phyloP scores from a whole-genome alignment of 1,140 invertebrate species.

The Leptinotarsa lineolata region DNA sequence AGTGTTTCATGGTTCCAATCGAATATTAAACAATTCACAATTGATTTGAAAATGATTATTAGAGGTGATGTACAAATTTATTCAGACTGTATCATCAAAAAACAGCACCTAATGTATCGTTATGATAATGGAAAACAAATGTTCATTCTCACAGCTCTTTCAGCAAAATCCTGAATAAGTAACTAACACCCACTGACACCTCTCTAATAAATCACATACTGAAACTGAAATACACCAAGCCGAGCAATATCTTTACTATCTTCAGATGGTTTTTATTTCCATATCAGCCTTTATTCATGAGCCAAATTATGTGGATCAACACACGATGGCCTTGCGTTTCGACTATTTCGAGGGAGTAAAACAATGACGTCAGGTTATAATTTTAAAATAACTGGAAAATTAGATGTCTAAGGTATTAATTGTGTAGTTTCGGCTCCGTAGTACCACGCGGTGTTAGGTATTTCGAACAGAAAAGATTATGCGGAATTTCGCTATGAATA shows the following conservation, averaged over 20 bases:
- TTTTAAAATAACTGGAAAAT: conserved; percentile 24
- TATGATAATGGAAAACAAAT: background rate
- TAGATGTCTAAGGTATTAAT: conserved; percentile 27
- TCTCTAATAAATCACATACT: background rate
- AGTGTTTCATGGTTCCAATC: no score
- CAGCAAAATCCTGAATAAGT: conserved; percentile 3
- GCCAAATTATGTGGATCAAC: conserved; percentile 12
- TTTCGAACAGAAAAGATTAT: conserved; percentile 9
- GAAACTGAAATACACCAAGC: background rate
- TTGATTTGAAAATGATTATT: no score
- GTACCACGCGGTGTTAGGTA: conserved; percentile 30
- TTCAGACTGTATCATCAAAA: background rate
- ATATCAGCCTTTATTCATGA: conserved; percentile 15
- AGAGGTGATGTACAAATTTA: no score
- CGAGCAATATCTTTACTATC: conserved; percentile 3
- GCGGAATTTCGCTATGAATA: background rate
- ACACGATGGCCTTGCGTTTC: background rate
- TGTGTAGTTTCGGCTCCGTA: conserved; percentile 20
- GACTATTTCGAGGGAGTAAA: conserved; percentile 15
- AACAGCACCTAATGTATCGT: background rate
- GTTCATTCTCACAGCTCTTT: conserved; percentile 2
- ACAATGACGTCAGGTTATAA: conserved; percentile 20
- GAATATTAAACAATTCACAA: no score
- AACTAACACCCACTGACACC: conserved; percentile 4
- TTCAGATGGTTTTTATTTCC: background rate